Conservation (phyloP, 2,888 invertebrate species). For the Fabriciana adippe region DNA sequence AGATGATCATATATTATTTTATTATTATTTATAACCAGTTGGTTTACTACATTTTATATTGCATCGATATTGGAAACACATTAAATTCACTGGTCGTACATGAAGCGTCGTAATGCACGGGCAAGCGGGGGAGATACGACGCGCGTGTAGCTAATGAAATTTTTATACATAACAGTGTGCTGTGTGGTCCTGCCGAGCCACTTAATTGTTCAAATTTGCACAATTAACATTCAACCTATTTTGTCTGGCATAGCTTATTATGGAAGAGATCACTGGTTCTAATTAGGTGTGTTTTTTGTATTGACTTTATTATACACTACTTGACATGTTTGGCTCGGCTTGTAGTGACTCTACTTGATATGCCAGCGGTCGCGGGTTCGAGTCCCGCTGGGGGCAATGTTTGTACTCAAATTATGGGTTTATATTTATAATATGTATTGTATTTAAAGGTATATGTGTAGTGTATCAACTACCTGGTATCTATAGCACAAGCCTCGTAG, state of each 20-base stretch:
- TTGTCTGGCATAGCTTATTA: no score
- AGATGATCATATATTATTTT: not conserved
- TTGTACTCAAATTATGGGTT: no score
- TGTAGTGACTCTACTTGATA: no score
- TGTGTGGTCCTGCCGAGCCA: slow-evolving; percentile 9
- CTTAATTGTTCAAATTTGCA: slow-evolving; percentile 32
- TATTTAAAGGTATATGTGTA: no score
- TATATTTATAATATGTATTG: no score
- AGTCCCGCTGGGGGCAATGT: no score
- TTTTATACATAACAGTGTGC: slow-evolving; percentile 53
- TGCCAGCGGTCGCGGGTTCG: no score
- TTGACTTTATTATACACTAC: not conserved
- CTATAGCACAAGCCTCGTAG: no score
- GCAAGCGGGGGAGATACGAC: slow-evolving; percentile 34
- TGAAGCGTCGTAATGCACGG: slow-evolving; percentile 36
- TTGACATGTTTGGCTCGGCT: no score
- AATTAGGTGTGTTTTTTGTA: not conserved
- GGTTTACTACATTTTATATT: slow-evolving; percentile 13
- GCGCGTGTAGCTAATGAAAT: slow-evolving; percentile 64
- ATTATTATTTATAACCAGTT: slow-evolving; percentile 18
- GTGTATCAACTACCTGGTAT: no score
- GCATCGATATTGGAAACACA: slow-evolving; percentile 16
- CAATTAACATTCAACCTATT: slow-evolving; percentile 22
- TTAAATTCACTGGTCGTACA: slow-evolving; percentile 43
- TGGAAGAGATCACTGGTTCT: no score